Evolutionary conservation across 2,888 invertebrate species (phyloP).

Genomic region (Nipponacmea schrenckii): DNA sequence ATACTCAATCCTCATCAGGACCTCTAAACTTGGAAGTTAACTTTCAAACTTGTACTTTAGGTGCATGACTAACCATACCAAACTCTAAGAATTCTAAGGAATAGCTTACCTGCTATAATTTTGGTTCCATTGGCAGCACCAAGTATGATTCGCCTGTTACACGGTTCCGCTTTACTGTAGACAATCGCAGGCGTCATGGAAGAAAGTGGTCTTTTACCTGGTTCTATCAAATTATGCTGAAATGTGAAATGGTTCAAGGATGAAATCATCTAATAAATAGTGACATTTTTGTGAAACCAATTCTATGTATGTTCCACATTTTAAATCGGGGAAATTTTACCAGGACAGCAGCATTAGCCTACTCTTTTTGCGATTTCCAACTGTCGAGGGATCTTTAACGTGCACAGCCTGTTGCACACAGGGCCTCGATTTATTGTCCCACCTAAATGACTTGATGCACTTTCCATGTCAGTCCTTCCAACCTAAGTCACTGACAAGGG

Average conservation of each 20-base stretch:
- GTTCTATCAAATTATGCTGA: conserved; percentile 30
- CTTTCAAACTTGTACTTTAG: neutral
- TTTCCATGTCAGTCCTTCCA: too few species aligned
- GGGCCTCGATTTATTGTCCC: too few species aligned
- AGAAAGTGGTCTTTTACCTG: conserved; percentile 56
- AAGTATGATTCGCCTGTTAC: conserved; percentile 55
- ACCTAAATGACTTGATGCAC: too few species aligned
- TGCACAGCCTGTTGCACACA: too few species aligned
- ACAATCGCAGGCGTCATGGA: conserved; percentile 58
- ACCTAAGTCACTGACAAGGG: too few species aligned
- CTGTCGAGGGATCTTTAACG: too few species aligned
- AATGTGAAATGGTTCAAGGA: conserved; percentile 7
- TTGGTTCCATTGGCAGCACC: conserved; percentile 55
- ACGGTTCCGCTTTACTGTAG: conserved; percentile 53
- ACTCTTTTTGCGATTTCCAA: neutral
- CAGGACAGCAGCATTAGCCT: neutral
- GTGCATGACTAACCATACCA: neutral
- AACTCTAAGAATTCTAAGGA: neutral
- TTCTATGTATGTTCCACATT: neutral
- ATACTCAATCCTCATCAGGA: neutral
- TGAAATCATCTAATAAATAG: too few species aligned
- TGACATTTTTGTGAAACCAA: too few species aligned
- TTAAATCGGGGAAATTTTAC: conserved; percentile 27
- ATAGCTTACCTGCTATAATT: conserved; percentile 49
- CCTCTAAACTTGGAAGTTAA: neutral